phyloP scores from a whole-genome alignment of 2,888 invertebrate genomes.

The Zhuqinia jingwanae region DNA sequence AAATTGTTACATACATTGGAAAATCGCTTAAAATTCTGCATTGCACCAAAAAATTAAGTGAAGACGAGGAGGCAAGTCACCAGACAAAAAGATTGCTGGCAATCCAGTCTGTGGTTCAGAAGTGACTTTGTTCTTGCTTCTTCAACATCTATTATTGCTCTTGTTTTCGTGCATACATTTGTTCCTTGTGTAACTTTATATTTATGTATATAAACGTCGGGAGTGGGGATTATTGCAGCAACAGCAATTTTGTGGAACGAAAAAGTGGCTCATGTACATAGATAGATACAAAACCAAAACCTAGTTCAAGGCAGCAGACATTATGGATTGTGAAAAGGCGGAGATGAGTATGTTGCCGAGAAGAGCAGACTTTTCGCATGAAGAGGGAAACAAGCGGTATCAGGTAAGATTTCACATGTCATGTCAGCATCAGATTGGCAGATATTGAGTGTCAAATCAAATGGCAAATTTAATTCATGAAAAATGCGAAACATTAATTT shows the following conservation, averaged over 20 bases:
- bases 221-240: too few relatives aligned
- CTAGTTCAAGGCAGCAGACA: too few relatives aligned
- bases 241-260: conserved; percentile 20
- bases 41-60: conserved; percentile 63
- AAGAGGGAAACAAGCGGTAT: conserved; percentile 54
- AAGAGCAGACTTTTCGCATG: conserved; percentile 35
- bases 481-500: too few relatives aligned
- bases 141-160: conserved; percentile 20
- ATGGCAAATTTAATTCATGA: too few relatives aligned
- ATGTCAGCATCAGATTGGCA: too few relatives aligned
- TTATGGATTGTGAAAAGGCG: conserved; percentile 51
- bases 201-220: conserved; percentile 53
- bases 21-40: conserved; percentile 52
- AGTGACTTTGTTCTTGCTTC: conserved; percentile 28
- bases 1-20: conserved; percentile 32
- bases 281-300: conserved; percentile 25
- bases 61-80: conserved; percentile 25
- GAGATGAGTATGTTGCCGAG: conserved; percentile 50
- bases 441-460: too few relatives aligned
- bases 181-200: too few relatives aligned
- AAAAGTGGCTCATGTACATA: conserved; percentile 29
- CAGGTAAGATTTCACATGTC: conserved; percentile 65
- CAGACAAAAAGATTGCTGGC: conserved; percentile 43
- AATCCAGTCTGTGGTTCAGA: conserved; percentile 51
- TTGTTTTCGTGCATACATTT: neutral